These are phyloP conservation scores for Semnornis frantzii DNA, from an alignment of 2,113 vertebrate species.

Conservation along the genomic window DNA sequence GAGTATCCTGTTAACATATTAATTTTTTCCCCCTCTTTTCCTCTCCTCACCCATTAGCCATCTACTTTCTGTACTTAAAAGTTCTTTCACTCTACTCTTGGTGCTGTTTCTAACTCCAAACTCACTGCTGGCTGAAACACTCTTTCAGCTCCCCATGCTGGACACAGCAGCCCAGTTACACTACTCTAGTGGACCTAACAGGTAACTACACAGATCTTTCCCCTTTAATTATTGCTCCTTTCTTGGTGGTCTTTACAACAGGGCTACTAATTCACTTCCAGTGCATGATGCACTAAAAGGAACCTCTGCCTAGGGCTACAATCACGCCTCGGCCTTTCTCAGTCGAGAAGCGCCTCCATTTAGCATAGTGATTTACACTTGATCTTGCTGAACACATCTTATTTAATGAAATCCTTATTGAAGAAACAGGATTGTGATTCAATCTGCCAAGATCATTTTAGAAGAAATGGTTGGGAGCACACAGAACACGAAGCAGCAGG, in stretches of 20 bases:
- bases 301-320: not conserved
- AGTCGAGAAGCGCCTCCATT: not conserved
- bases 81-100: not conserved
- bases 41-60: not conserved
- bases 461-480: not conserved
- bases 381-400: not conserved
- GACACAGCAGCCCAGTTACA: no score
- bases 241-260: not conserved
- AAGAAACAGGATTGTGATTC: not conserved
- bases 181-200: not conserved
- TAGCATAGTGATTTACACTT: not conserved
- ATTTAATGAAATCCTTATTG: not conserved
- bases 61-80: not conserved
- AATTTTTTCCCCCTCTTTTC: accelerated
- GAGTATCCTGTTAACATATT: not conserved
- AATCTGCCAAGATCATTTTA: not conserved
- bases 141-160: not conserved
- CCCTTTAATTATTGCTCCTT: not conserved
- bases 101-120: not conserved
- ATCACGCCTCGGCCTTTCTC: not conserved
- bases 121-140: not conserved
- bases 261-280: not conserved
- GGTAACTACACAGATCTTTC: not conserved
- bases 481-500: not conserved
- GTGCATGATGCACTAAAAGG: not conserved